phyloP scores from a whole-genome alignment of 2,113 vertebrate genomes.

The Hypocryptadius cinnamomeus region DNA sequence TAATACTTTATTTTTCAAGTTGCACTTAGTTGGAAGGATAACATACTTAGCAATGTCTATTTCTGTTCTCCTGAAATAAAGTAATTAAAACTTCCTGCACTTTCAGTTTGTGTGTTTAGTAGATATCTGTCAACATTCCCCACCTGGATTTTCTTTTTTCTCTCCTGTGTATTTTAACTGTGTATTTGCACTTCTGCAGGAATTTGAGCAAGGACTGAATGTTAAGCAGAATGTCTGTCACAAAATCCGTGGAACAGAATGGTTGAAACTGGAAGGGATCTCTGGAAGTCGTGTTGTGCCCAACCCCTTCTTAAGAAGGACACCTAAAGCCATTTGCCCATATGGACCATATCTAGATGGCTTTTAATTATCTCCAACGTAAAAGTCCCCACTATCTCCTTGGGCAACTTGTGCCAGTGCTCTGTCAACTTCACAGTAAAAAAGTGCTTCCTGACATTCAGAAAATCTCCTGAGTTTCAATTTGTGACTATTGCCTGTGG shows the following conservation, averaged over 20 bases:
- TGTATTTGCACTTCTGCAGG: background rate
- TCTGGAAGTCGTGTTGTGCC: background rate
- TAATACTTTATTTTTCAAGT: background rate
- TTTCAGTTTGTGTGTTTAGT: background rate
- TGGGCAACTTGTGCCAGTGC: background rate
- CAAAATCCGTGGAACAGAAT: background rate
- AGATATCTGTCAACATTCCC: background rate
- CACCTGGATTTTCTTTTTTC: background rate
- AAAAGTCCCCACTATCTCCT: background rate
- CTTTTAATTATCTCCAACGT: background rate
- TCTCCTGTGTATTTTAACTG: background rate
- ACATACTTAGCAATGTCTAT: background rate
- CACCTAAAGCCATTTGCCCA: background rate
- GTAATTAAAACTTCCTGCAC: background rate
- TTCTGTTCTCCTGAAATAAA: background rate
- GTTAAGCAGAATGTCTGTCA: background rate
- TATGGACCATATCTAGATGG: background rate
- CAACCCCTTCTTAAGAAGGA: background rate
- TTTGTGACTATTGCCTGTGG: background rate
- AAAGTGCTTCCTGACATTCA: background rate
- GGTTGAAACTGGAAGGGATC: background rate
- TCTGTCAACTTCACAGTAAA: background rate
- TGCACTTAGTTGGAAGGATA: background rate
- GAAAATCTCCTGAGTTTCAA: background rate
- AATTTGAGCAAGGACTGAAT: background rate